Percentiles rank a stretch among this genome's conserved stretches.
These are phyloP conservation scores for Diadegma fenestrale DNA, from an alignment of 2,888 invertebrate genomes.

Conservation along the genomic window DNA sequence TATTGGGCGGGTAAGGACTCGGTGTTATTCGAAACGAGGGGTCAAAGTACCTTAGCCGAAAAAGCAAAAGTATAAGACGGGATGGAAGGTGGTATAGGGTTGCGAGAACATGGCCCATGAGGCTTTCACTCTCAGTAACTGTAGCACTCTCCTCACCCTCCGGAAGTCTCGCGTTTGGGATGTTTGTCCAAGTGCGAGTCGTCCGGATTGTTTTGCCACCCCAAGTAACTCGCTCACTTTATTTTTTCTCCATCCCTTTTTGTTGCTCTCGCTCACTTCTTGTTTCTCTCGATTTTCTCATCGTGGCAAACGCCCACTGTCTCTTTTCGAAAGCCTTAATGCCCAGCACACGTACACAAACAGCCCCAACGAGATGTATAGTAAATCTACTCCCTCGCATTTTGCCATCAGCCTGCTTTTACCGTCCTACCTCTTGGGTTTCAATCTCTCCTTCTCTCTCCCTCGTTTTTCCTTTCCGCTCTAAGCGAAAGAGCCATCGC, in stretches of 20 bases:
- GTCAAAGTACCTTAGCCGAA: slow-evolving; percentile 42
- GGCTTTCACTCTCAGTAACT: slow-evolving; percentile 39
- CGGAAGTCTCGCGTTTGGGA: slow-evolving; percentile 76
- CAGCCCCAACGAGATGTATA: slow-evolving; percentile 39
- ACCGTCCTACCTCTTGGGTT: slow-evolving; percentile 62
- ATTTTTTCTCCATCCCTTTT: slow-evolving; percentile 15
- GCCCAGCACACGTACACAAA: slow-evolving; percentile 53
- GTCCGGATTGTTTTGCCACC: slow-evolving; percentile 75
- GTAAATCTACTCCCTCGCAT: slow-evolving; percentile 68
- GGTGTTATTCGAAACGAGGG: slow-evolving; percentile 30
- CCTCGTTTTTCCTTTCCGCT: slow-evolving; percentile 8
- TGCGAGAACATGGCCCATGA: slow-evolving; percentile 18
- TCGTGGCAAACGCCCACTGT: slow-evolving; percentile 27
- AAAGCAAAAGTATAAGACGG: slow-evolving; percentile 24
- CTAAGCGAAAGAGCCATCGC: slow-evolving; percentile 52
- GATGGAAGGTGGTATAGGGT: slow-evolving; percentile 17
- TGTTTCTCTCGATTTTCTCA: slow-evolving; percentile 68
- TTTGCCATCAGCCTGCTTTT: slow-evolving; percentile 66
- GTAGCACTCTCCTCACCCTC: slow-evolving; percentile 49
- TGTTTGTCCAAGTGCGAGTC: slow-evolving; percentile 78
- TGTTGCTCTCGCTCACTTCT: slow-evolving; percentile 43
- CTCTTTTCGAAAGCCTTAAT: slow-evolving; percentile 53
- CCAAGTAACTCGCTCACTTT: slow-evolving; percentile 39
- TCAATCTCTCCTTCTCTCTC: slow-evolving; percentile 37
- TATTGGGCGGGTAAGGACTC: slow-evolving; percentile 1